Evolutionary conservation across 2,888 invertebrate genomes (phyloP).

Genomic region (Seira ritae): DNA sequence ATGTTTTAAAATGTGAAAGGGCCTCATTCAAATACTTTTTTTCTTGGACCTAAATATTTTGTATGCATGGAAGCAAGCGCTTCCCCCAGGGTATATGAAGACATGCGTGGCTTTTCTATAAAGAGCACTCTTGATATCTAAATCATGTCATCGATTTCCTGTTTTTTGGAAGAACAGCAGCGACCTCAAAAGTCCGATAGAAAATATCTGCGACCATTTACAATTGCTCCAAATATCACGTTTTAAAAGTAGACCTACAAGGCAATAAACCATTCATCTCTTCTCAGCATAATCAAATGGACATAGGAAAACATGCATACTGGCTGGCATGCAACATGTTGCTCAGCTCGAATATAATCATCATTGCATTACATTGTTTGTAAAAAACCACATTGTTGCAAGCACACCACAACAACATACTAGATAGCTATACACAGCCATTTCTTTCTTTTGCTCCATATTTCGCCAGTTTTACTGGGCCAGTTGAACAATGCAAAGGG

Average conservation of each 20-base stretch:
- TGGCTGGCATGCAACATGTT: background rate
- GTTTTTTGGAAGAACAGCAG: background rate
- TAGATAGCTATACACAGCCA: no score
- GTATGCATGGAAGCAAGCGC: no score
- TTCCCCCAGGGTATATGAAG: no score
- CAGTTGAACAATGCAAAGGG: conserved; percentile 7
- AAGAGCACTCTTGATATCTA: background rate
- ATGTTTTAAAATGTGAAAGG: no score
- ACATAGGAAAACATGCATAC: no score
- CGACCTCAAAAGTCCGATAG: no score
- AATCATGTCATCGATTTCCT: conserved; percentile 11
- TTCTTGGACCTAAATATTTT: no score
- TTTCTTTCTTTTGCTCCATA: background rate
- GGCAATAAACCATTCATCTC: conserved; percentile 6
- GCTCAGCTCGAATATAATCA: background rate
- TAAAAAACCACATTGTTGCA: background rate
- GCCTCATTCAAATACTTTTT: no score
- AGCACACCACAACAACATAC: background rate
- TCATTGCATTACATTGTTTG: background rate
- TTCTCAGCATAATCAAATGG: background rate
- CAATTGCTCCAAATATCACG: background rate
- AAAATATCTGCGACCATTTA: no score
- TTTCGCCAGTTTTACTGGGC: conserved; percentile 38
- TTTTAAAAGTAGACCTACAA: conserved; percentile 6
- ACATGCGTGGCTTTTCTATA: no score